Base-by-base conservation (phyloP, 2,113 vertebrate species). In the Oreochromis niloticus region DNA sequence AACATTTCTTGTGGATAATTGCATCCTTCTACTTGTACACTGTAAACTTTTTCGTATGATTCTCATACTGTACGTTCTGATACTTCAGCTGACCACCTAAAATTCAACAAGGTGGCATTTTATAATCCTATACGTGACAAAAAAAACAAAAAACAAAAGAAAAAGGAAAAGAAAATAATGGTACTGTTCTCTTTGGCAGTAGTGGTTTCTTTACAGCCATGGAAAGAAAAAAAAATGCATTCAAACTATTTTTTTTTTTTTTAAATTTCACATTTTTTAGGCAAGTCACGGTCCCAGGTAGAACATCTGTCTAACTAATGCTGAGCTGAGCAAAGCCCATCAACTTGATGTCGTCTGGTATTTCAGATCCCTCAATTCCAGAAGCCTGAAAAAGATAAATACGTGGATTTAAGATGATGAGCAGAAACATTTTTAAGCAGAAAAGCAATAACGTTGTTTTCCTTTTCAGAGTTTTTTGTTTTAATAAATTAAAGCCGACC, bases 271-370 rank as follows among this genome's bases (percentile, higher is more conserved):
- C 95, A 96, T 96, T 95, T 96, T 95, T 96, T 95, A 96, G 96
- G 95, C 95, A 95, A 96, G 94, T 95, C 93, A 94, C 88, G 93
- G 94, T 96, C 91, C 94, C 92, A 93, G 83, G 89, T 89, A 94
- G 95, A 94, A 94, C 93, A 88, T 93, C 90, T 87, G 91, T 95
- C 97, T 98, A 99, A 96, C 97, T 99, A 96, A 99, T 99, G 97
- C 97, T 99, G 95, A 99, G 98, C 96, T 99, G 99, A 95, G 99
- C 99, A 95, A 99, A 99, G 96, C 99, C 99, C 96, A 99, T 97
- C 85, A 99, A 96, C 95, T 99, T 99, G 94, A 98, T 91, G 85
- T 99, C 98, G 43, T 99, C 99, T 0, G 99, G 98, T 93, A 99
- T 97, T 95, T 99, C 98, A 0, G 98, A 98, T 88, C 97, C 97